A percentile compares a stretch with the other conserved stretches of the same genome.
These are phyloP conservation scores for Trissolcus basalis DNA, from an alignment of 1,140 invertebrate species.

Conservation along the genomic window DNA sequence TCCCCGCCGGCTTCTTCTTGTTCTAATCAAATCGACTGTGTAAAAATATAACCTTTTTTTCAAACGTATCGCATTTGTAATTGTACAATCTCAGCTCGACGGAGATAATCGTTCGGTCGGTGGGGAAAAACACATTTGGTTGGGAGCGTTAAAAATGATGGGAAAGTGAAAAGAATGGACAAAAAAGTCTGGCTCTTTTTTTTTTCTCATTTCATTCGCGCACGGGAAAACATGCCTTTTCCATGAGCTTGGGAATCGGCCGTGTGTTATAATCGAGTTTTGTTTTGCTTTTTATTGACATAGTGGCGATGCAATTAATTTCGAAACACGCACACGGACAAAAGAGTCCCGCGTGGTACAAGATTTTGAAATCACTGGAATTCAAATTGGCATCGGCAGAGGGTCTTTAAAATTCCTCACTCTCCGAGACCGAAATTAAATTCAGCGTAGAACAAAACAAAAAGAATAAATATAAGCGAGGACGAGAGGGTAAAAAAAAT, in stretches of 20 bases:
- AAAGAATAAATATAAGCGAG: too few relatives aligned
- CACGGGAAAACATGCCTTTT: conserved; percentile 4
- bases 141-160: conserved; percentile 28
- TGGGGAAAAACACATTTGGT: conserved; percentile 1
- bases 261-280: neutral
- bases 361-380: too few relatives aligned
- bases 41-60: too few relatives aligned
- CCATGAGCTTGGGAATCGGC: conserved; percentile 17
- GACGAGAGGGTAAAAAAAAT: neutral
- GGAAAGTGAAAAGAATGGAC: conserved; percentile 36
- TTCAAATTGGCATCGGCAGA: too few relatives aligned
- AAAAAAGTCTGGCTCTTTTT: conserved; percentile 9
- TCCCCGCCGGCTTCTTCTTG: neutral
- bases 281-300: conserved; percentile 29
- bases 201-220: too few relatives aligned
- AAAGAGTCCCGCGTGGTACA: too few relatives aligned
- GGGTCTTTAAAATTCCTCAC: too few relatives aligned
- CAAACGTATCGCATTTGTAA: conserved; percentile 2
- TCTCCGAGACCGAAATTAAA: too few relatives aligned
- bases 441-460: too few relatives aligned
- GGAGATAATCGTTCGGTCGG: neutral
- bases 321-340: too few relatives aligned
- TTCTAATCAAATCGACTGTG: too few relatives aligned
- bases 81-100: conserved; percentile 7
- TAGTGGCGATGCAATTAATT: conserved; percentile 17